Evolutionary conservation across 2,113 vertebrate species (phyloP), one percentile per base, ranked within the genome.

Genomic region (Leuciscus idus): DNA sequence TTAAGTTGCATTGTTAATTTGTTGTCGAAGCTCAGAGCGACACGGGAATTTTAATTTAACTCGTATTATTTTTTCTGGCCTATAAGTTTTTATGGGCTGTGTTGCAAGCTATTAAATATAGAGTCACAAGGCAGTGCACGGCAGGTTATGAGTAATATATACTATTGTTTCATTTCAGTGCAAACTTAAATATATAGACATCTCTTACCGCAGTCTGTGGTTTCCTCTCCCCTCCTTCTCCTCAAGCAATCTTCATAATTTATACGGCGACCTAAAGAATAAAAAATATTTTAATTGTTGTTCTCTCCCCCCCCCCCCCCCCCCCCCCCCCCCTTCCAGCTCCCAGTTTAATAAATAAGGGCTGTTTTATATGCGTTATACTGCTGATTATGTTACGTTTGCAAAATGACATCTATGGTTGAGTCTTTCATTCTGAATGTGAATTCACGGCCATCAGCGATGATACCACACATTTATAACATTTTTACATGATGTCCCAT

Each of bases 131-230:
- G 6, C 10, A 57, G 33, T 79, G 2, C 21, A 62, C 12, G 3
- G 6, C 23, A 39, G 33, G 77, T n/a, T 46, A 43, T 17, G 39
- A 62, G 55, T 57, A 23, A 57, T 57, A 62, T 6, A 12, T 43
- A 72, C 26, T n/a, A 55, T 59, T 72, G 19, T 84, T 81, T 30
- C 6, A 66, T 64, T 73, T 74, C 13, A 26, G 46, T 74, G 36
- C 17, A 75, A 43, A 61, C n/a, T 36, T 82, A 86, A 85, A 89
- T 89, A 90, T 89, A 93, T 23, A 84, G 19, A 81, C 61, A 73
- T 39, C 92, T 93, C 95, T 94, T 94, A 96, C 95, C 94, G 84
- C 91, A 92, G 92, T 91, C 61, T 91, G 90, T 89, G 89, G 85
- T 89, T 91, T 86, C 90, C 88, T 92, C 68, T 91, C 88, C 90